Evolutionary conservation across 1,140 invertebrate genomes (phyloP), one percentile per base, ranked within the genome.

Genomic region (Ylistrum balloti): DNA sequence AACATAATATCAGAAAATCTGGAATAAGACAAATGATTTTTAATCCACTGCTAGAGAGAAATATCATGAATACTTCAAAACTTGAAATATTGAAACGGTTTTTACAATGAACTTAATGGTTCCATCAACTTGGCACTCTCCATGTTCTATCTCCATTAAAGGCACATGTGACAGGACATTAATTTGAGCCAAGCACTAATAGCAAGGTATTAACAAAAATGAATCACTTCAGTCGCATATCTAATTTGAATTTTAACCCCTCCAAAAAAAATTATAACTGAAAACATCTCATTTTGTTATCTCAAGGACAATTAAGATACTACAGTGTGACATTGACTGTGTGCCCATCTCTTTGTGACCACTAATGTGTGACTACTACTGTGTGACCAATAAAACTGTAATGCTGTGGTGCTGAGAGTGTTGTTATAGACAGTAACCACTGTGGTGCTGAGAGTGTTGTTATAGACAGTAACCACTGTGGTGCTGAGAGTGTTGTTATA

Each of bases 131-230:
- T 45, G 10, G 28, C 56, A 74, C 56, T 74, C 56, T n/a, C n/a
- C 22, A n/a, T 22, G 56, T 11, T 74, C 56, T 2, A 74, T 74
- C 56, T 74, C 56, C 22, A 74, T 74, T 74, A 74, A n/a, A 74
- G 7, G n/a, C 56, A 74, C n/a, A 74, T 74, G n/a, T 28, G n/a
- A 74, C 56, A 74, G 56, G 56, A 74, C 56, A 74, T 74, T 74
- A 74, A 11, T 28, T 74, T 74, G n/a, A 5, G 56, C 56, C 1
- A 22, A 74, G n/a, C 56, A n/a, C 56, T 74, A 74, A 74, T 74
- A 11, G 56, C n/a, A 28, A 5, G n/a, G 56, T n/a, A 17, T 74
- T 74, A 74, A 74, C 56, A 74, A n/a, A 28, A 17, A 74, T 28
- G n/a, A 74, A 74, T 74, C 56, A 74, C 13, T 28, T 74, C 56